Conservation (phyloP, 2,113 vertebrate species). For the Phylloscopus trochiloides region DNA sequence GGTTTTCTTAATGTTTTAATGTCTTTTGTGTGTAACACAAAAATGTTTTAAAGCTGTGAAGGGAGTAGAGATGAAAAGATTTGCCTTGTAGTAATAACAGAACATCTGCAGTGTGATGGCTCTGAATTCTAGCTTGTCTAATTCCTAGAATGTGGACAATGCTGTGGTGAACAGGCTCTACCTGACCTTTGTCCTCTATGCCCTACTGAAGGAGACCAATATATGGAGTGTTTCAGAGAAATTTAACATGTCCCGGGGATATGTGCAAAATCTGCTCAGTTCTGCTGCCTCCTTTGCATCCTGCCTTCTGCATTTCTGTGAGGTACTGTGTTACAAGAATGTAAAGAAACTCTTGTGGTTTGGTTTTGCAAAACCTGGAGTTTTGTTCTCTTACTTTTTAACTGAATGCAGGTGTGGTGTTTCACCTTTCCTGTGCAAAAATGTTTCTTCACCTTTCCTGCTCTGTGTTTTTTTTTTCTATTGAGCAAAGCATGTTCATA, state of each 20-base stretch:
- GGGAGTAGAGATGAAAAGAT: not conserved
- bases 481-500: not conserved
- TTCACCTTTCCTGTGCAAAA: not conserved
- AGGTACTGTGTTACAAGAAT: constrained; percentile 74
- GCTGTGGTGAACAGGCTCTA: constrained; percentile 81
- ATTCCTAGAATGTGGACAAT: constrained; percentile 77
- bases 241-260: constrained; percentile 88
- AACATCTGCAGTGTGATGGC: not conserved
- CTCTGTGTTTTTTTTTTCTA: not conserved
- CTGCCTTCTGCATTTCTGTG: constrained; percentile 90
- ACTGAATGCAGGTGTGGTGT: not conserved
- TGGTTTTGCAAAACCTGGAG: not conserved
- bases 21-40: not conserved
- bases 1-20: not conserved
- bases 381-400: not conserved
- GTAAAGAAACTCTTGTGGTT: not conserved
- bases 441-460: not conserved
- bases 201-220: constrained; percentile 85
- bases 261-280: constrained; percentile 85
- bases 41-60: not conserved
- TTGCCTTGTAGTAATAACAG: not conserved
- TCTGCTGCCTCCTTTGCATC: constrained; percentile 88
- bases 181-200: constrained; percentile 85
- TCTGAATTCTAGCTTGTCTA: constrained; percentile 9
- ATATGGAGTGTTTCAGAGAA: constrained; percentile 87